These are phyloP conservation scores for Oryzias dopingdopingensis DNA, from an alignment of 2,797 vertebrate species.

Conservation along the genomic window DNA sequence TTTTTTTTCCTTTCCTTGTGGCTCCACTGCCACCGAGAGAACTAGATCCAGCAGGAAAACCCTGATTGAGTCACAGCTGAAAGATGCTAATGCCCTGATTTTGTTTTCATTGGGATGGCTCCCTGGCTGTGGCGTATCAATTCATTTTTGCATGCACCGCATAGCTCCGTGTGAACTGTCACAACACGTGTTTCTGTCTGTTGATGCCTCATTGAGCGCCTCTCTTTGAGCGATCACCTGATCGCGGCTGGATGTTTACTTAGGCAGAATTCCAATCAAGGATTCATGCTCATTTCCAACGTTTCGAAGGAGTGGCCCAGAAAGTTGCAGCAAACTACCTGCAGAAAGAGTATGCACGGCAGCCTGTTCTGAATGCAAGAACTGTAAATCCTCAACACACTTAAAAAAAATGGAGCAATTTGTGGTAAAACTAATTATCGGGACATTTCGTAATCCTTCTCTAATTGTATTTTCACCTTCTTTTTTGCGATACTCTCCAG, in stretches of 20 bases:
- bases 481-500: slow-evolving; percentile 19
- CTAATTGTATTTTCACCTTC: slow-evolving; percentile 27
- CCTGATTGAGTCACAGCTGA: slow-evolving; percentile 74
- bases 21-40: slow-evolving; percentile 60
- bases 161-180: slow-evolving; percentile 66
- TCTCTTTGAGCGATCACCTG: slow-evolving; percentile 69
- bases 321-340: slow-evolving; percentile 45
- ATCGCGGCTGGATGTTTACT: slow-evolving; percentile 62
- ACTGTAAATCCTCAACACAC: slow-evolving; percentile 28
- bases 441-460: slow-evolving; percentile 49
- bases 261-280: slow-evolving; percentile 68
- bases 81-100: slow-evolving; percentile 77
- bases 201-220: slow-evolving; percentile 58
- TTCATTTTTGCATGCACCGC: slow-evolving; percentile 75
- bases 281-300: slow-evolving; percentile 66
- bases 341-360: slow-evolving; percentile 35
- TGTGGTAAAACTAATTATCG: slow-evolving; percentile 61
- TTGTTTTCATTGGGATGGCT: slow-evolving; percentile 71
- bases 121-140: slow-evolving; percentile 72
- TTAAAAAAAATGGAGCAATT: slow-evolving; percentile 33
- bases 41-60: slow-evolving; percentile 53
- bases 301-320: slow-evolving; percentile 40
- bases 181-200: slow-evolving; percentile 71
- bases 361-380: slow-evolving; percentile 9
- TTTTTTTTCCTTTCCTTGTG: slow-evolving; percentile 46